Conservation (phyloP, 2,888 invertebrate species). For the Pecten maximus region DNA sequence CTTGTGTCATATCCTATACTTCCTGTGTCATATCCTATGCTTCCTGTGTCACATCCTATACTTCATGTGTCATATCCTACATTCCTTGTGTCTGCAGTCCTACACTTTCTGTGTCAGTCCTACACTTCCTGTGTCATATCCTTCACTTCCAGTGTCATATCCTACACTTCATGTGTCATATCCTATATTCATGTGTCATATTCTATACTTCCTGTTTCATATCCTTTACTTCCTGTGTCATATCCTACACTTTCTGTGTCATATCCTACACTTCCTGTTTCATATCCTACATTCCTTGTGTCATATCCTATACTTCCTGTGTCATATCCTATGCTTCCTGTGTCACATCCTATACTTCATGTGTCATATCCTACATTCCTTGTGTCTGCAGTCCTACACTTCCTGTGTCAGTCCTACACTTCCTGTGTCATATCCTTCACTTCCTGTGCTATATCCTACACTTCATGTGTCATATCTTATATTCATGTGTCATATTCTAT, state of each 20-base stretch:
- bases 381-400: not conserved
- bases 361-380: not conserved
- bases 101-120: no score
- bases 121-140: no score
- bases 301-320: not conserved
- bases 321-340: slow-evolving; percentile 6
- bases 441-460: not conserved
- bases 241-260: not conserved
- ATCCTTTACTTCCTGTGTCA: not conserved
- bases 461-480: not conserved
- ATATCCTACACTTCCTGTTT: not conserved
- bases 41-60: no score
- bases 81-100: no score
- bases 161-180: not conserved
- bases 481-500: no score
- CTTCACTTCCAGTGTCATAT: no score
- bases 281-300: not conserved
- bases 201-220: not conserved
- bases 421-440: not conserved
- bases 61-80: no score
- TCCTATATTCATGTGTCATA: not conserved
- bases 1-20: no score
- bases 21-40: no score
- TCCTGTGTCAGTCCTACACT: not conserved
- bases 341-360: not conserved